Conservation (phyloP, 2,888 invertebrate genomes). For the Nasonia oneida region DNA sequence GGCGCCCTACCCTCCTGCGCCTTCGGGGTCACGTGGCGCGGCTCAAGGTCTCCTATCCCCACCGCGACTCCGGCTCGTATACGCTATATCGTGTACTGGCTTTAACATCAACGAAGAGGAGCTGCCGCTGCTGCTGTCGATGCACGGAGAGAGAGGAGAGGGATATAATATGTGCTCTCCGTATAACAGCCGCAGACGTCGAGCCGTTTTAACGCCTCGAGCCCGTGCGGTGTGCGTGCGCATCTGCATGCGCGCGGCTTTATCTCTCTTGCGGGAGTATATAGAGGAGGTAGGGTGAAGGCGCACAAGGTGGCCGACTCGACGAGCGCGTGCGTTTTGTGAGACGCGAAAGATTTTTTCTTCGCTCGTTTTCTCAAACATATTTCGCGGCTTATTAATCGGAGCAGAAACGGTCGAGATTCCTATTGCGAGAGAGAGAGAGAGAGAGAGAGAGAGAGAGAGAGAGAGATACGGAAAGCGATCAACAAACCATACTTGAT, state of each 20-base stretch:
- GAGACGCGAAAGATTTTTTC: no score
- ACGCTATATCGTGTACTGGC: neutral
- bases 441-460: neutral
- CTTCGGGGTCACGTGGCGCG: conserved; percentile 81
- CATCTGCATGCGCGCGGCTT: neutral
- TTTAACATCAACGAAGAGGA: neutral
- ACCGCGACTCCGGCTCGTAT: conserved; percentile 61
- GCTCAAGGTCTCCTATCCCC: conserved; percentile 81
- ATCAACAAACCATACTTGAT: neutral
- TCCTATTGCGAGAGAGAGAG: no score
- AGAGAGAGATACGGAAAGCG: neutral
- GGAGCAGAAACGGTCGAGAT: no score
- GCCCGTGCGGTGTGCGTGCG: neutral
- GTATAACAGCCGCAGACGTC: neutral
- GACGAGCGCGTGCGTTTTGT: no score
- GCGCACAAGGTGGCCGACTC: neutral
- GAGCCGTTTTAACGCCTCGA: neutral
- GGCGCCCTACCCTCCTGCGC: conserved; percentile 77
- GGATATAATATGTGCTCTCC: neutral
- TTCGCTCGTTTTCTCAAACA: no score
- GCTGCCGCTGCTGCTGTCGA: neutral
- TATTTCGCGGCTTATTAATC: no score
- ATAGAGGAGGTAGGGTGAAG: neutral
- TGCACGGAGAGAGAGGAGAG: neutral
- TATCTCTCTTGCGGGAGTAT: neutral